A percentile compares a stretch with the other conserved stretches of the same genome.
phyloP scores from a whole-genome alignment of 2,113 vertebrate species.

The Picathartes gymnocephalus region DNA sequence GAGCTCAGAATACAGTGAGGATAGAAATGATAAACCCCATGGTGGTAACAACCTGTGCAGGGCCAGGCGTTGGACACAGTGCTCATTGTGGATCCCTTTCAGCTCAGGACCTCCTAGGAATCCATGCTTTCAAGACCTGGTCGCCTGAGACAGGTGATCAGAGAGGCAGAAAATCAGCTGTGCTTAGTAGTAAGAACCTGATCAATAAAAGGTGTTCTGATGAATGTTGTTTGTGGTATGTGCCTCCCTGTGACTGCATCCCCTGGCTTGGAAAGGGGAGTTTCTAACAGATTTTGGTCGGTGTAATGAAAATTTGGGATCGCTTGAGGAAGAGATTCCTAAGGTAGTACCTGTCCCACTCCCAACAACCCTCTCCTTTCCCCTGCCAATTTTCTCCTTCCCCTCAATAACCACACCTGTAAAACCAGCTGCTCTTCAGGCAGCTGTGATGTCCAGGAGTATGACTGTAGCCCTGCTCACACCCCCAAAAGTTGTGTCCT shows the following conservation, averaged over 20 bases:
- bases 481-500: neutral
- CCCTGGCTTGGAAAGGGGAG: neutral
- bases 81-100: neutral
- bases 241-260: neutral
- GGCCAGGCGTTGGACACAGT: neutral
- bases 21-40: accelerated
- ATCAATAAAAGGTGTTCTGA: neutral
- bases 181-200: neutral
- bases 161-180: neutral
- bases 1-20: neutral
- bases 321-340: neutral
- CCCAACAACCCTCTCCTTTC: neutral
- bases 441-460: accelerated
- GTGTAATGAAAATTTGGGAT: neutral
- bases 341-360: accelerated
- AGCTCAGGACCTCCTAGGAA: neutral
- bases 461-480: neutral
- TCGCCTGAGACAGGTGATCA: accelerated
- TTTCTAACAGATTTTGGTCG: neutral
- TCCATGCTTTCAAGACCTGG: accelerated
- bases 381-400: neutral
- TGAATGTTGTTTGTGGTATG: neutral
- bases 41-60: neutral
- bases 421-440: neutral
- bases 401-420: neutral